Evolutionary conservation across 1,140 invertebrate species (phyloP).

Genomic region (Apis cerana): DNA sequence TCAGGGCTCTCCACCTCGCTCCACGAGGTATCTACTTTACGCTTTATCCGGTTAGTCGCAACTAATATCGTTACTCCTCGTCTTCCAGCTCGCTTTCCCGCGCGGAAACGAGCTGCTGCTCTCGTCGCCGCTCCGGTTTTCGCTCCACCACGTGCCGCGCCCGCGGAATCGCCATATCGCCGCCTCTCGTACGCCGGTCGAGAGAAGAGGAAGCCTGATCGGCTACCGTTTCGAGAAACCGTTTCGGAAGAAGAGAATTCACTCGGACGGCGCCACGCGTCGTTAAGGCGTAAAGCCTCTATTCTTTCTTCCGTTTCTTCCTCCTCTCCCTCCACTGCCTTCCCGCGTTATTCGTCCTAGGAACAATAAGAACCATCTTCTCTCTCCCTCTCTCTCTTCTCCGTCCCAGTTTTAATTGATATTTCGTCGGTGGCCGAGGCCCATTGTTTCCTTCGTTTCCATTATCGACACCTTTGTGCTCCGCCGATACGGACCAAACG

Average conservation of each 20-base stretch:
- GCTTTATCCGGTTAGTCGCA: conserved; percentile 69
- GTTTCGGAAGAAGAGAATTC: conserved; percentile 1
- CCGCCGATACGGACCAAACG: conserved; percentile 65
- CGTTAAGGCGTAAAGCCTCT: conserved; percentile 23
- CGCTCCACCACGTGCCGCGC: not conserved
- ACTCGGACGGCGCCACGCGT: conserved; percentile 28
- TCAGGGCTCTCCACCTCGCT: conserved; percentile 47
- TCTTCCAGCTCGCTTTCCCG: conserved; percentile 48
- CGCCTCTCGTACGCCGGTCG: too few species aligned
- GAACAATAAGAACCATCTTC: conserved; percentile 36
- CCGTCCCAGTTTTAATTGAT: conserved; percentile 71
- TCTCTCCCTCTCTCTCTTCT: not conserved
- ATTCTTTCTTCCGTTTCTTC: conserved; percentile 19
- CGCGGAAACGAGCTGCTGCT: not conserved
- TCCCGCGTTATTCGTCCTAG: conserved; percentile 3
- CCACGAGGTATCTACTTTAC: conserved; percentile 61
- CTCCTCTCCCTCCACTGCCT: not conserved
- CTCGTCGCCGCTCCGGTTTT: not conserved
- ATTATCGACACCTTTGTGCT: conserved; percentile 68
- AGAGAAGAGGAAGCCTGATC: not conserved
- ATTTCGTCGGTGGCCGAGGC: conserved; percentile 62
- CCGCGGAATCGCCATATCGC: not conserved
- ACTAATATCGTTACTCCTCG: conserved; percentile 65
- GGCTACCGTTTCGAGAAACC: conserved; percentile 12
- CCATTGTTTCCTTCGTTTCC: conserved; percentile 68